Conservation (phyloP, 2,888 invertebrate species). For the Podotricha telesiphe region DNA sequence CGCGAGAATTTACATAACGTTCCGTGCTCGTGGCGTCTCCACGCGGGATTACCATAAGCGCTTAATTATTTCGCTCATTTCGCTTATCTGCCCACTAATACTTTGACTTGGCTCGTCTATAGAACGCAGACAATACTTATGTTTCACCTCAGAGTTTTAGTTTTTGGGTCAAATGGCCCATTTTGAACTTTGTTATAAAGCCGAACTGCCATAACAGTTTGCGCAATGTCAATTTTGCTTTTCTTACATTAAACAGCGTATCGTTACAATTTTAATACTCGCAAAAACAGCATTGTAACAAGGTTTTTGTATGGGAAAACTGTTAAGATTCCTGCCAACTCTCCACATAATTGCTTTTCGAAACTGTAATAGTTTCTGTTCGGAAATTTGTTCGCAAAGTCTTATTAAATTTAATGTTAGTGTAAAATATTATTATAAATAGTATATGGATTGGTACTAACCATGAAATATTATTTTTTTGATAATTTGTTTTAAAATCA, state of each 20-base stretch:
- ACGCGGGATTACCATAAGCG: slow-evolving; percentile 44
- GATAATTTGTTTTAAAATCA: too few species aligned
- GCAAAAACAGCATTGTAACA: neutral
- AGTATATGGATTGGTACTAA: neutral
- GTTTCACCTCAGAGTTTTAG: slow-evolving; percentile 32
- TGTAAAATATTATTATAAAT: neutral
- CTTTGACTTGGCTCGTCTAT: slow-evolving; percentile 40
- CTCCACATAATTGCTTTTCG: slow-evolving; percentile 5
- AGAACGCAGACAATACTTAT: slow-evolving; percentile 41
- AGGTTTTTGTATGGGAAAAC: slow-evolving; percentile 10
- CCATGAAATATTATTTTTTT: too few species aligned
- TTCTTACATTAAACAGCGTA: slow-evolving; percentile 3
- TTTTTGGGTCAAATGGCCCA: slow-evolving; percentile 10
- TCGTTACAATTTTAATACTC: slow-evolving; percentile 10
- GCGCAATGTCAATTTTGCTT: slow-evolving; percentile 4
- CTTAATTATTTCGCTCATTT: slow-evolving; percentile 40
- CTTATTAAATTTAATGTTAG: slow-evolving; percentile 5
- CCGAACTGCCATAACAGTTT: slow-evolving; percentile 9
- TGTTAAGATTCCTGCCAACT: neutral
- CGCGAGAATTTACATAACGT: slow-evolving; percentile 40
- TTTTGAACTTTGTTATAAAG: slow-evolving; percentile 7
- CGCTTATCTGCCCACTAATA: slow-evolving; percentile 44
- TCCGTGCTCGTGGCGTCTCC: slow-evolving; percentile 37
- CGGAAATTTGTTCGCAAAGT: slow-evolving; percentile 9
- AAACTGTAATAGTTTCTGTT: slow-evolving; percentile 11